Conservation (phyloP, 2,888 invertebrate species). For the Thumatha senex region DNA sequence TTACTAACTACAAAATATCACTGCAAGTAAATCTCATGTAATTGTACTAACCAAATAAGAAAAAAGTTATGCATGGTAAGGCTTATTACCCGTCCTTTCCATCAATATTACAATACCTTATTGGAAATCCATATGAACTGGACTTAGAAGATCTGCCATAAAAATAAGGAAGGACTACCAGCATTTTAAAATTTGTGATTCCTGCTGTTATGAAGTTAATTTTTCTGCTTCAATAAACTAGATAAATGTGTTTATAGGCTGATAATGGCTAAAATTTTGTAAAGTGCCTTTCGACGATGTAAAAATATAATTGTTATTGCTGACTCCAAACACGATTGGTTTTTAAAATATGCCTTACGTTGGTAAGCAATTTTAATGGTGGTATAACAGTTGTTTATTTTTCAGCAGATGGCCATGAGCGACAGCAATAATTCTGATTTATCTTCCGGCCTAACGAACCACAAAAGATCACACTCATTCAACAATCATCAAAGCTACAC, state of each 20-base stretch:
- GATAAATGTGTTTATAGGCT: conserved; percentile 38
- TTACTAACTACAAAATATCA: conserved; percentile 73
- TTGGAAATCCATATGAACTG: conserved; percentile 48
- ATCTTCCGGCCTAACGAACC: conserved; percentile 82
- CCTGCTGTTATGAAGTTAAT: conserved; percentile 12
- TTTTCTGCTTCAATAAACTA: conserved; percentile 42
- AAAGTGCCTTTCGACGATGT: conserved; percentile 26
- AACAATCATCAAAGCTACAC: conserved; percentile 88
- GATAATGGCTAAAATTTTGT: conserved; percentile 42
- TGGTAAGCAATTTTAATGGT: neutral
- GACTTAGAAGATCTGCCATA: conserved; percentile 18
- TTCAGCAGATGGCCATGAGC: conserved; percentile 86
- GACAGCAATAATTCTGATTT: conserved; percentile 80
- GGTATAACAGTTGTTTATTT: conserved; percentile 25
- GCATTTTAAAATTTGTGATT: neutral
- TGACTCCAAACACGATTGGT: conserved; percentile 10
- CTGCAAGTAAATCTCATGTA: conserved; percentile 71
- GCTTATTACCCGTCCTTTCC: conserved; percentile 58
- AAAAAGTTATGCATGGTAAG: conserved; percentile 68
- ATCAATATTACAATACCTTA: conserved; percentile 26
- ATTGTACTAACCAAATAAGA: conserved; percentile 64
- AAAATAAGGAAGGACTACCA: neutral
- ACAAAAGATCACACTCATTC: conserved; percentile 87
- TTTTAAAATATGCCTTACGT: neutral
- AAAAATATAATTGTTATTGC: conserved; percentile 18